Evolutionary conservation across 2,888 invertebrate genomes (phyloP), one percentile per base, ranked within the genome.

Genomic region (Latrodectus hesperus): DNA sequence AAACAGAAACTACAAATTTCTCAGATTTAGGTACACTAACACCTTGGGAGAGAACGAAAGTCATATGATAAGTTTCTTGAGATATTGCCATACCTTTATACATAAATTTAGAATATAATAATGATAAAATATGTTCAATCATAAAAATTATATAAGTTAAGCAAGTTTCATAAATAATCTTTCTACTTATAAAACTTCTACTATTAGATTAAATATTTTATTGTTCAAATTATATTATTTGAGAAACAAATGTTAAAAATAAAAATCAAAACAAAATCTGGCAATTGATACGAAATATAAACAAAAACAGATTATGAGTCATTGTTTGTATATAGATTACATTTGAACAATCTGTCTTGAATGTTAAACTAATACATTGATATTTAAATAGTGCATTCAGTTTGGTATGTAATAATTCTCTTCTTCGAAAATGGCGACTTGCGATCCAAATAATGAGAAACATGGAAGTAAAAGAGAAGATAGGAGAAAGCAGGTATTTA

Each of bases 391-490:
- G 38, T 38, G 6, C 38, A 38, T 38, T 38, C 6, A 38, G 4
- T 4, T 38, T 38, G 38, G 2, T 38, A 38, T 38, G 38, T 38
- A 38, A 38, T 22, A 22, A 22, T 22, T 22, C 22, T 22, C 22
- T 38, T 38, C 9, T 74, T n/a, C n/a, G n/a, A 68, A n/a, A 22
- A 87, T 87, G 86, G 86, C 86, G 38, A 38, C 86, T 26, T 87
- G 81, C 73, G 75, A 77, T 72, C 64, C 77, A 22, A 26, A 55
- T 10, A 72, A 60, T 53, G 65, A 84, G 72, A 38, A 74, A 26
- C 55, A 53, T n/a, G 73, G 51, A 67, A 64, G 67, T 67, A 87
- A 87, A 67, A 76, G 81, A 22, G 73, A 87, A 81, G 86, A 81
- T 67, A 71, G 86, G 49, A 26, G 86, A 22, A 81, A 81, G 70